Evolutionary conservation across 2,888 invertebrate genomes (phyloP).

Genomic region (Lypha dubia): DNA sequence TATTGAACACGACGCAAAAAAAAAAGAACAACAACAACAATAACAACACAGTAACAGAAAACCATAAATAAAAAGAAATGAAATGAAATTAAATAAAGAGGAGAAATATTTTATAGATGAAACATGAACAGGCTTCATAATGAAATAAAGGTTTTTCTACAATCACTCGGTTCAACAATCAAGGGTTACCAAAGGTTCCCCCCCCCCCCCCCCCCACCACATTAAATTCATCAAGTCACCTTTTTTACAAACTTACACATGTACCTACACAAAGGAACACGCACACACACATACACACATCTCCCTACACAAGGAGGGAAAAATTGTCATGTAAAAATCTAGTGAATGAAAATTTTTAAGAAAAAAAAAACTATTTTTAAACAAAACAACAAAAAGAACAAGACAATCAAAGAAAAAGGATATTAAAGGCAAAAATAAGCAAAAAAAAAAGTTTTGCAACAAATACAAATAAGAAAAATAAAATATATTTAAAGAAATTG

Average conservation of each 20-base stretch:
- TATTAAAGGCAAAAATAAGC: constrained; percentile 4
- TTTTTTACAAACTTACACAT: constrained; percentile 8
- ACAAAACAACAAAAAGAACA: constrained; percentile 24
- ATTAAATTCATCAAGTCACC: constrained; percentile 24
- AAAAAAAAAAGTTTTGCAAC: background rate
- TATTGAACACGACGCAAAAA: constrained; percentile 5
- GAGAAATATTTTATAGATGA: constrained; percentile 53
- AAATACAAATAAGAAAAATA: background rate
- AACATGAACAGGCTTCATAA: constrained; percentile 56
- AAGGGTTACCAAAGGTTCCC: constrained; percentile 51
- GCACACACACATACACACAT: background rate
- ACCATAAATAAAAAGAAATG: constrained; percentile 37
- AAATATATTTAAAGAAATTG: background rate
- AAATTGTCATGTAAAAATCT: constrained; percentile 52
- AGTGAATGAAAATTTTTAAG: constrained; percentile 26
- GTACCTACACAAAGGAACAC: background rate
- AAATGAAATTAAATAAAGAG: background rate
- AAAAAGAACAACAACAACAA: no score
- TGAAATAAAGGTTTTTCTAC: constrained; percentile 53
- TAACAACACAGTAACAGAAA: background rate
- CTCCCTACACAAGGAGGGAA: constrained; percentile 9
- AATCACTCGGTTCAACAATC: constrained; percentile 19
- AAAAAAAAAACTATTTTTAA: constrained; percentile 19
- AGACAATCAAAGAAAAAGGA: constrained; percentile 28
- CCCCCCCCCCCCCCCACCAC: no score